These are phyloP conservation scores for Acronicta leporina DNA, from an alignment of 2,888 invertebrate species.

Conservation along the genomic window DNA sequence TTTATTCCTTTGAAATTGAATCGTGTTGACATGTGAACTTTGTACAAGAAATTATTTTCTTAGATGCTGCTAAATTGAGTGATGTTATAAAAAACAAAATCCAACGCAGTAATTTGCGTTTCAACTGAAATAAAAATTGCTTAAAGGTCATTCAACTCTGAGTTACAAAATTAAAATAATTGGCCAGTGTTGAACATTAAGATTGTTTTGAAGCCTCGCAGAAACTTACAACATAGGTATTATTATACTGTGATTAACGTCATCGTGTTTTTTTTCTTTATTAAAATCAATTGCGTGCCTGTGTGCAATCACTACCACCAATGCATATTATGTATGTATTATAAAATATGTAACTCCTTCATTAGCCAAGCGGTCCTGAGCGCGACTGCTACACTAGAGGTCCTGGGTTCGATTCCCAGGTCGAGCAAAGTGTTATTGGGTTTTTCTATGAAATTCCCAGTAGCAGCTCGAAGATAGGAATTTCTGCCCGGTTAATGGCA, in stretches of 20 bases:
- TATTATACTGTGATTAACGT: neutral
- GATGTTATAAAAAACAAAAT: constrained; percentile 17
- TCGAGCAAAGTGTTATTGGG: too few species aligned
- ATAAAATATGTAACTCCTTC: too few species aligned
- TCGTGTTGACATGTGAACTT: constrained; percentile 2
- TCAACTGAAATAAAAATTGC: constrained; percentile 35
- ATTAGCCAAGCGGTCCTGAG: too few species aligned
- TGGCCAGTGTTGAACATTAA: constrained; percentile 34
- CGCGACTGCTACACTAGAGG: too few species aligned
- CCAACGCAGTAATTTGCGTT: constrained; percentile 17
- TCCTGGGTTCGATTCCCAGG: too few species aligned
- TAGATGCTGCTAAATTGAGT: constrained; percentile 1
- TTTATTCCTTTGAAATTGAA: constrained; percentile 15
- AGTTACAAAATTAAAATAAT: constrained; percentile 44
- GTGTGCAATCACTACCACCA: too few species aligned
- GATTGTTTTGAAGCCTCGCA: constrained; percentile 27
- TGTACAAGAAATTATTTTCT: constrained; percentile 4
- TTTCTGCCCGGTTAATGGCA: too few species aligned
- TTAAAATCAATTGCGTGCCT: too few species aligned
- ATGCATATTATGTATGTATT: too few species aligned
- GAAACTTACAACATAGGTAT: constrained; percentile 15
- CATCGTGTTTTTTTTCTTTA: too few species aligned
- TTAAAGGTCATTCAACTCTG: constrained; percentile 39
- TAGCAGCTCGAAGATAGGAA: too few species aligned
- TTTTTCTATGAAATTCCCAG: too few species aligned